Conservation (phyloP, 2,888 invertebrate genomes). For the Luperina nickerlii region DNA sequence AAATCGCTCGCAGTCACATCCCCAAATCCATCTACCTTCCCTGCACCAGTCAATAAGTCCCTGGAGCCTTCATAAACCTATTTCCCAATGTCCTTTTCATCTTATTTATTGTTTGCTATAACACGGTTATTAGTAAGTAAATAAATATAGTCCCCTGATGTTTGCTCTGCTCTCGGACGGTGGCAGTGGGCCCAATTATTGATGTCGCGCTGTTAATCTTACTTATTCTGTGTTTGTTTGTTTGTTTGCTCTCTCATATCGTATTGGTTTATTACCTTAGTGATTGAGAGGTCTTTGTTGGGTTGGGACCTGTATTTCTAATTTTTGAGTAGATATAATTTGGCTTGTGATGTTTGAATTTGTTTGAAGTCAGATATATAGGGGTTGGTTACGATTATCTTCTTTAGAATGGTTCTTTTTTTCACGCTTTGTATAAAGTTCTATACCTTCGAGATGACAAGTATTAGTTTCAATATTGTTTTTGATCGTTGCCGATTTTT, state of each 20-base stretch:
- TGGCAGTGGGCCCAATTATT: constrained; percentile 85
- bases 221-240: constrained; percentile 78
- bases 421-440: not conserved
- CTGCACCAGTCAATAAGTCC: constrained; percentile 74
- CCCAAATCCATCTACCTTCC: constrained; percentile 18
- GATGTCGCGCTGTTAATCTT: constrained; percentile 80
- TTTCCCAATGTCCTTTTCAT: constrained; percentile 87
- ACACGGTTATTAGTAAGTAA: constrained; percentile 89
- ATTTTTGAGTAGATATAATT: constrained; percentile 14
- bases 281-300: constrained; percentile 57
- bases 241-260: constrained; percentile 58
- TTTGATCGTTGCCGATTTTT: not conserved
- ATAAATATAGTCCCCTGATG: constrained; percentile 87
- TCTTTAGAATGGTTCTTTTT: not conserved
- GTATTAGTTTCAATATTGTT: not conserved
- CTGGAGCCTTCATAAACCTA: constrained; percentile 87
- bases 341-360: not conserved
- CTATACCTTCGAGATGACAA: not conserved
- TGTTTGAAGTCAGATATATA: not conserved
- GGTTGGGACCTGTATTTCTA: constrained; percentile 10
- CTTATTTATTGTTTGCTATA: constrained; percentile 87
- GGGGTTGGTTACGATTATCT: not conserved
- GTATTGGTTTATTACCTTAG: constrained; percentile 71
- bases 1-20: not conserved
- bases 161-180: constrained; percentile 82